Conservation (phyloP, 2,797 vertebrate genomes). For the Sciaenops ocellatus region DNA sequence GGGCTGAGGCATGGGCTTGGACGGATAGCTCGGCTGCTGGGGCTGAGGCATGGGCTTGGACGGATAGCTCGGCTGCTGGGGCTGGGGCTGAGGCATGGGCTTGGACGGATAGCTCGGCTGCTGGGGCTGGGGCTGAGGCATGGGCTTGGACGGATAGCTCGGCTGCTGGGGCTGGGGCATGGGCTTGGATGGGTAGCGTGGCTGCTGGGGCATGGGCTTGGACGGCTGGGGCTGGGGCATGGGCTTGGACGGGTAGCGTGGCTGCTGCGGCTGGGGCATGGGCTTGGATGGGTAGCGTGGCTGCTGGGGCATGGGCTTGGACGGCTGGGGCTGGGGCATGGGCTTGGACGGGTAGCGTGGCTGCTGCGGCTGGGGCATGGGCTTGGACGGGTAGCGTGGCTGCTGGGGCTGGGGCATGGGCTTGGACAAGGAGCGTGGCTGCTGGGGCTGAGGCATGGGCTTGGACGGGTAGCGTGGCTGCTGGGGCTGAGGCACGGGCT, state of each 20-base stretch:
- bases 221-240: not conserved
- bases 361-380: not conserved
- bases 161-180: too few species aligned
- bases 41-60: not conserved
- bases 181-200: not conserved
- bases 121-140: not conserved
- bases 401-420: not conserved
- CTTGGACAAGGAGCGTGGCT: not conserved
- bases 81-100: too few species aligned
- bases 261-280: not conserved
- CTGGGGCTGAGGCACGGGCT: not conserved
- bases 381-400: not conserved
- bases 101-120: not conserved
- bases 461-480: not conserved
- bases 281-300: not conserved
- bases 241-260: not conserved
- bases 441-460: not conserved
- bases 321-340: not conserved
- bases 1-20: not conserved
- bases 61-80: not conserved
- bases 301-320: not conserved
- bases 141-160: too few species aligned
- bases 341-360: not conserved
- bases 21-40: not conserved
- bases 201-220: too few species aligned